Conservation (phyloP, 92 coral and sea anemone genomes). For the Porites divaricata region DNA sequence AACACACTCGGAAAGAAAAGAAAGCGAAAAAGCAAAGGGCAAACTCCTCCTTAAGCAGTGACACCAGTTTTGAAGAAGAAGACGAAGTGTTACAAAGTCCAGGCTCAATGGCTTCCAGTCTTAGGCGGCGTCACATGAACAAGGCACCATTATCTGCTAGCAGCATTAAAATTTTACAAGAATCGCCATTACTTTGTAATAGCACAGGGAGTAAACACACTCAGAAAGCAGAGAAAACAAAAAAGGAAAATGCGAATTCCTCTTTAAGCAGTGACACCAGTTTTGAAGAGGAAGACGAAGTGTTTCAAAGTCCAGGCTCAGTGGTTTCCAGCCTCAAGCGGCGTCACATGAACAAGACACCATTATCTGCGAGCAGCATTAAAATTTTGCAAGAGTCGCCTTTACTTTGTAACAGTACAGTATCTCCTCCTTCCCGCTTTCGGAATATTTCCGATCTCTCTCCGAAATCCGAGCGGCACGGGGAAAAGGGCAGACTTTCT, state of each 20-base stretch:
- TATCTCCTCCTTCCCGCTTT: neutral
- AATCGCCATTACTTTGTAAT: slow-evolving; percentile 83
- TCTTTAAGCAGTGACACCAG: slow-evolving; percentile 51
- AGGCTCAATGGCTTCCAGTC: slow-evolving; percentile 28
- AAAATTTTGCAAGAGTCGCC: slow-evolving; percentile 93
- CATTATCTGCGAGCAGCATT: slow-evolving; percentile 82
- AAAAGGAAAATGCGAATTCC: slow-evolving; percentile 17
- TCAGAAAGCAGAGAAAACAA: slow-evolving; percentile 17
- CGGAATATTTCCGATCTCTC: neutral
- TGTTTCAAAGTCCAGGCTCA: slow-evolving; percentile 58
- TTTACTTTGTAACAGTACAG: slow-evolving; percentile 45
- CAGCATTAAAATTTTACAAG: slow-evolving; percentile 85
- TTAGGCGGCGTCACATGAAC: slow-evolving; percentile 49
- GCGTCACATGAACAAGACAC: slow-evolving; percentile 61
- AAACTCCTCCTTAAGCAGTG: slow-evolving; percentile 35
- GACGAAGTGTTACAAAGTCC: slow-evolving; percentile 72
- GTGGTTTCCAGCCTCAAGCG: slow-evolving; percentile 42
- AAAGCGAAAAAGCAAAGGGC: slow-evolving; percentile 11
- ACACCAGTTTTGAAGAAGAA: slow-evolving; percentile 63
- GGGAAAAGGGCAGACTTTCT: neutral
- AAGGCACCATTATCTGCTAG: slow-evolving; percentile 77
- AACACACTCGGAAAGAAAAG: slow-evolving; percentile 18
- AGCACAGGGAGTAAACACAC: slow-evolving; percentile 30
- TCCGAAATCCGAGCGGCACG: neutral
- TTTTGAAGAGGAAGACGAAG: slow-evolving; percentile 69